Percentiles rank a stretch among this genome's conserved stretches.
Conservation (phyloP, 2,797 vertebrate species). For the Paguma larvata region DNA sequence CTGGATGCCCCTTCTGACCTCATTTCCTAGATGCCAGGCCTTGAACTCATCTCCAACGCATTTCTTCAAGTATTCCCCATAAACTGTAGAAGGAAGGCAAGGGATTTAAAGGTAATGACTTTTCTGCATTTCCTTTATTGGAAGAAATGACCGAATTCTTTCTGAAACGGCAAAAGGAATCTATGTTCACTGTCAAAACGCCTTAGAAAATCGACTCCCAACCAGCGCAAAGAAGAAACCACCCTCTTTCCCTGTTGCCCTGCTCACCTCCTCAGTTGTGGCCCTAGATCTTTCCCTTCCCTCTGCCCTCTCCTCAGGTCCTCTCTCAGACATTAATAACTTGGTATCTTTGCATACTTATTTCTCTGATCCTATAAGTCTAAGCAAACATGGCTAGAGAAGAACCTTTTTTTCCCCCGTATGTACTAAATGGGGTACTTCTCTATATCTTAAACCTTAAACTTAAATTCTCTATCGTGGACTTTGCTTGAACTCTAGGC, state of each 20-base stretch:
- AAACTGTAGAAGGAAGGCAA: background rate
- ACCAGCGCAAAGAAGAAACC: background rate
- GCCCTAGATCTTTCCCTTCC: too few relatives aligned
- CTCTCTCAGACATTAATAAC: background rate
- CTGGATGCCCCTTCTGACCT: background rate
- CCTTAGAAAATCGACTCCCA: background rate
- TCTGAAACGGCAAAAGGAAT: background rate
- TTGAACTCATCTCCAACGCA: background rate
- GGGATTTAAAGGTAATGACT: background rate
- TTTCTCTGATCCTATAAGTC: background rate
- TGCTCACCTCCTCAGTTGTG: background rate
- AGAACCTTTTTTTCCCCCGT: background rate
- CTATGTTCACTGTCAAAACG: background rate
- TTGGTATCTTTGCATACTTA: background rate
- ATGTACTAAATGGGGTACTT: background rate
- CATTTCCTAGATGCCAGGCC: background rate
- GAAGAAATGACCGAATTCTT: background rate
- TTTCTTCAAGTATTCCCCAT: too few relatives aligned
- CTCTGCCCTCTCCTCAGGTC: background rate
- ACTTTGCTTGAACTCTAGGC: background rate
- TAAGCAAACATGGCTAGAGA: background rate
- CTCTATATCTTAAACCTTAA: background rate
- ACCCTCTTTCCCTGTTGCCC: background rate
- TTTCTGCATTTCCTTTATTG: background rate
- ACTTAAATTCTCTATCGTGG: background rate